Base-by-base conservation (phyloP, 2,888 invertebrate species). In the Thymelicus acteon region DNA sequence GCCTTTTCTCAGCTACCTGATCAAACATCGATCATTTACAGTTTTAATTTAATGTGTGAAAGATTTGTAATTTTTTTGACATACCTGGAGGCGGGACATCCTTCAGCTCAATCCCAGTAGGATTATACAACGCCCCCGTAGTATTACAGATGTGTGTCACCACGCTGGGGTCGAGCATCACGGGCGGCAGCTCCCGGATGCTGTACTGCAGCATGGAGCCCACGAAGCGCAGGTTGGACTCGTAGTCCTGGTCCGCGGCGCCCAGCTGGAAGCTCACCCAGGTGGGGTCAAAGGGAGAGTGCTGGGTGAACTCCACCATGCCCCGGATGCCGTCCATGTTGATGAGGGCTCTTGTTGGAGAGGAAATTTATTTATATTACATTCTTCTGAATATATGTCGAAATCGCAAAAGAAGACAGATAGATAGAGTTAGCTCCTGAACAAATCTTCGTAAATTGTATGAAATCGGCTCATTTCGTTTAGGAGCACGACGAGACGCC, bases 211-310 rank as follows among this genome's bases (percentile, higher is more conserved):
- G 94, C 73, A 97, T 95, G 77, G 96, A 96, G 66, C 96, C 95
- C 37, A 96, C 96, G 81, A 96, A 97, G 47, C 97, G 96, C 2
- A 96, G 92, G 81, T 96, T 96, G 0, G 96, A 95, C 86, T 96
- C 96, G 70, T 96, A 92, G 77, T 96, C 95, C 61, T 95, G 95
- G 78, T 95, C 94, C 0, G 96, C 91, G 0, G 97, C 95, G 0
- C 94, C 94, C 40, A 97, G 85, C 52, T 96, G 95, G 79, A 98
- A 96, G 82, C 96, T 96, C 0, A 96, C 91, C 93, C 96, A 97
- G 0, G 98, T 98, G 0, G 97, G 97, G 86, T 98, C 97, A 84
- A 97, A 98, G 37, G 96, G 96, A 0, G 97, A 97, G 47, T 96
- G 95, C 87, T 98, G 98, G 0, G 94, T 95, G 73, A 98, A 95